Evolutionary conservation across 2,797 vertebrate species (phyloP).

Genomic region (Manis pentadactyla): DNA sequence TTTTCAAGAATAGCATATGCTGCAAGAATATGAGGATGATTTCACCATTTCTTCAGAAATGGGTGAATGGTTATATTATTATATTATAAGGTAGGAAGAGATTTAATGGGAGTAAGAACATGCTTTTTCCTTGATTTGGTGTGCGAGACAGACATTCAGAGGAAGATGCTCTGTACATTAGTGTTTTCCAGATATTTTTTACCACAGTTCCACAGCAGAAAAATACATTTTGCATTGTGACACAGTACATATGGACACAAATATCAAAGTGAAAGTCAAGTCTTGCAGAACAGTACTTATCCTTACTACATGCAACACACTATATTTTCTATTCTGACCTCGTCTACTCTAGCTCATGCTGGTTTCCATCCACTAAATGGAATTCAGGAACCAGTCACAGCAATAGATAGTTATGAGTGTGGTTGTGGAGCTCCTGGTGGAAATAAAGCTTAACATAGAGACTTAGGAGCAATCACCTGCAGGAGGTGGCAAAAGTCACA

Average conservation of each 20-base stretch:
- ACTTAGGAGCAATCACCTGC: not conserved
- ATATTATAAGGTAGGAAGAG: not conserved
- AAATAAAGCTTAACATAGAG: not conserved
- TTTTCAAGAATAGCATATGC: not conserved
- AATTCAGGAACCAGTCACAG: not conserved
- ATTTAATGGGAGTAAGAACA: not conserved
- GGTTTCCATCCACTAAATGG: not conserved
- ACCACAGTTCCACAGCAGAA: not conserved
- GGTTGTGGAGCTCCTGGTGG: not conserved
- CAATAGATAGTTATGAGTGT: not conserved
- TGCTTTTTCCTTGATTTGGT: constrained; percentile 15
- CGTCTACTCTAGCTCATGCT: not conserved
- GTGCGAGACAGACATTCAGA: not conserved
- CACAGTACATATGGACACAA: not conserved
- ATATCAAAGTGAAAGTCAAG: not conserved
- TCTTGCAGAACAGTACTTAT: not conserved
- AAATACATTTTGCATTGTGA: not conserved
- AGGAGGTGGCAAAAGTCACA: not conserved
- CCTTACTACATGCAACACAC: not conserved
- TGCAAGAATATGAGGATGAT: not conserved
- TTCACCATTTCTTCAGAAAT: not conserved
- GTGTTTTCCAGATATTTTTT: not conserved
- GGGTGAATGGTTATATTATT: not conserved
- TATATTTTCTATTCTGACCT: not conserved
- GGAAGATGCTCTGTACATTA: not conserved